Percentiles rank a stretch among this genome's conserved stretches.
These are phyloP conservation scores for Sebastes kiyomatsui DNA, from an alignment of 2,797 vertebrate genomes.

Conservation along the genomic window DNA sequence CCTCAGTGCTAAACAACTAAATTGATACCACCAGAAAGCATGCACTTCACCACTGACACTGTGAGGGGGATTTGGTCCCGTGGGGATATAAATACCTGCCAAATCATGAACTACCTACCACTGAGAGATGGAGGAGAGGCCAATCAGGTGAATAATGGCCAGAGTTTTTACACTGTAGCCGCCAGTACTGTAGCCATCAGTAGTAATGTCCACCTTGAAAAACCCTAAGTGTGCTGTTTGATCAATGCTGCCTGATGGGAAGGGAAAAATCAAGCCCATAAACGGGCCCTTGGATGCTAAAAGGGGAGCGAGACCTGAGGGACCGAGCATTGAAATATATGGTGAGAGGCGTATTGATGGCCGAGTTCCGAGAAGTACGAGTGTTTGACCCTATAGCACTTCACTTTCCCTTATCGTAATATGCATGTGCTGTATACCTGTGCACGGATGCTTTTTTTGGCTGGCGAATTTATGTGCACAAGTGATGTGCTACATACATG, in stretches of 20 bases:
- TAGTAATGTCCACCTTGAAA: constrained; percentile 83
- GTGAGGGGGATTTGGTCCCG: constrained; percentile 65
- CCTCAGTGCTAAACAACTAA: constrained; percentile 78
- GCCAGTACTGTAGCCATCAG: constrained; percentile 79
- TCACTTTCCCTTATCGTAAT: constrained; percentile 27
- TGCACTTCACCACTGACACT: constrained; percentile 74
- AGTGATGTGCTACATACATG: constrained; percentile 3
- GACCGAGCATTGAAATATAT: constrained; percentile 69
- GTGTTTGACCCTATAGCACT: constrained; percentile 75
- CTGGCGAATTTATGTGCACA: not conserved
- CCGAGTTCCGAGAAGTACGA: constrained; percentile 75
- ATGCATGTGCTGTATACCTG: constrained; percentile 24
- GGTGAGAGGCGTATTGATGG: constrained; percentile 78
- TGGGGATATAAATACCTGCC: constrained; percentile 83
- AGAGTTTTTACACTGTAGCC: constrained; percentile 75
- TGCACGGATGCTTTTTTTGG: not conserved
- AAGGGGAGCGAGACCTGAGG: constrained; percentile 74
- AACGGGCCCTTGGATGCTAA: constrained; percentile 82
- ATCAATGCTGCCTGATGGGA: constrained; percentile 84
- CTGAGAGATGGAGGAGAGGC: constrained; percentile 80
- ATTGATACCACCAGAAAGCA: constrained; percentile 80
- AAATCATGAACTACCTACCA: constrained; percentile 82
- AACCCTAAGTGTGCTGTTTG: constrained; percentile 81
- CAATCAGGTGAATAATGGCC: constrained; percentile 85
- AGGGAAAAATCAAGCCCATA: constrained; percentile 83